Conservation (phyloP, 2,888 invertebrate species). For the Tuta absoluta region DNA sequence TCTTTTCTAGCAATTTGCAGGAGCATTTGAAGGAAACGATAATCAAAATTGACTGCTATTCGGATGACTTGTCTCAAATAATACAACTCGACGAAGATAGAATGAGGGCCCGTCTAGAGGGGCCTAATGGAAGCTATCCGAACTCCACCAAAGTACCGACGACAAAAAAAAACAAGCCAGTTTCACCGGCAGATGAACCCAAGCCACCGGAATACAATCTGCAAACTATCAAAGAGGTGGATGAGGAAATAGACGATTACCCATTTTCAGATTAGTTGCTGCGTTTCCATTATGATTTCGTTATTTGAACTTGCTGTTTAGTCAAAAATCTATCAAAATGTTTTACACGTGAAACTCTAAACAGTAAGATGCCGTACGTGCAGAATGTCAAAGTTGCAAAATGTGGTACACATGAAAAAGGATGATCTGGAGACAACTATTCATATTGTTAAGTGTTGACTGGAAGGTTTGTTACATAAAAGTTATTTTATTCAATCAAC, state of each 20-base stretch:
- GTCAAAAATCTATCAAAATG: no score
- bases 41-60: slow-evolving; percentile 53
- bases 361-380: no score
- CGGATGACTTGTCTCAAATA: slow-evolving; percentile 56
- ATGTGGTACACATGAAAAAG: no score
- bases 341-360: no score
- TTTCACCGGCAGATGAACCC: not conserved
- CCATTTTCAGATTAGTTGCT: not conserved
- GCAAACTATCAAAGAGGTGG: slow-evolving; percentile 58
- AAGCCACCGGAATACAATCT: slow-evolving; percentile 33
- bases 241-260: slow-evolving; percentile 57
- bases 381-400: no score
- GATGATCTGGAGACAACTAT: no score
- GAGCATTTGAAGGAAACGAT: slow-evolving; percentile 51
- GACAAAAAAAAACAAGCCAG: not conserved
- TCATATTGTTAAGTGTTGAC: no score
- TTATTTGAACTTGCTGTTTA: not conserved
- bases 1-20: slow-evolving; percentile 49
- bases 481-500: no score
- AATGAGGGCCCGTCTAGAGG: slow-evolving; percentile 49
- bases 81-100: slow-evolving; percentile 60
- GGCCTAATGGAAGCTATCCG: not conserved
- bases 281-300: not conserved
- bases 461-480: no score
- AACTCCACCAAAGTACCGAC: not conserved